phyloP scores from a whole-genome alignment of 2,888 invertebrate species.

The Andrena trimmerana region DNA sequence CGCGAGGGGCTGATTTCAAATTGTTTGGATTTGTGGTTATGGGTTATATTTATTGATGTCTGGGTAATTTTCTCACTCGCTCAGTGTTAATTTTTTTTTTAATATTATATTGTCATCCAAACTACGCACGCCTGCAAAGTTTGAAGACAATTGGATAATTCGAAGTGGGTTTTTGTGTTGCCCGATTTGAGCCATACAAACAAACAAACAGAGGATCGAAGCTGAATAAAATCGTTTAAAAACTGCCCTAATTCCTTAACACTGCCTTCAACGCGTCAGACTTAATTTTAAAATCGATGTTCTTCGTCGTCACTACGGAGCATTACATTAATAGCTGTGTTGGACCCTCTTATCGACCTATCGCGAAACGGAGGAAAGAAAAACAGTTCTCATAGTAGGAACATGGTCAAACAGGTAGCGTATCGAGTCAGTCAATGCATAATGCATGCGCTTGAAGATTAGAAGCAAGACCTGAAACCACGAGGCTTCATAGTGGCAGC shows the following conservation, averaged over 20 bases:
- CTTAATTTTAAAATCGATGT: neutral
- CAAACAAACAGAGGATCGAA: no score
- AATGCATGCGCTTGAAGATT: slow-evolving; percentile 74
- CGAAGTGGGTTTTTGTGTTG: no score
- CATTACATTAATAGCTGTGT: slow-evolving; percentile 1
- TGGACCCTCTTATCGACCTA: neutral
- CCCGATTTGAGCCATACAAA: no score
- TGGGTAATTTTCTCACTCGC: no score
- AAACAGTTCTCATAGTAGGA: slow-evolving; percentile 39
- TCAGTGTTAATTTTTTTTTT: no score
- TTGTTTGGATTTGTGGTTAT: no score
- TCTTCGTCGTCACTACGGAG: neutral
- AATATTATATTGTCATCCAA: no score
- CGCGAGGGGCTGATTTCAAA: no score
- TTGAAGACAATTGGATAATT: no score
- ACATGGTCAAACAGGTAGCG: slow-evolving; percentile 63
- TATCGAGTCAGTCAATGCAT: slow-evolving; percentile 70
- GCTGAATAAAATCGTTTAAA: no score
- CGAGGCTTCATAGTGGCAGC: slow-evolving; percentile 55
- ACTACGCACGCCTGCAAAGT: no score
- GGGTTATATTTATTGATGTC: no score
- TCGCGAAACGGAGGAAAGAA: slow-evolving; percentile 12
- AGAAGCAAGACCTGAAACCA: slow-evolving; percentile 63
- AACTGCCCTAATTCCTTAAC: neutral
- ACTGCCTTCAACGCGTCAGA: neutral